These are phyloP conservation scores for Pseudomugil gertrudae DNA, from an alignment of 2,797 vertebrate species.

Conservation along the genomic window DNA sequence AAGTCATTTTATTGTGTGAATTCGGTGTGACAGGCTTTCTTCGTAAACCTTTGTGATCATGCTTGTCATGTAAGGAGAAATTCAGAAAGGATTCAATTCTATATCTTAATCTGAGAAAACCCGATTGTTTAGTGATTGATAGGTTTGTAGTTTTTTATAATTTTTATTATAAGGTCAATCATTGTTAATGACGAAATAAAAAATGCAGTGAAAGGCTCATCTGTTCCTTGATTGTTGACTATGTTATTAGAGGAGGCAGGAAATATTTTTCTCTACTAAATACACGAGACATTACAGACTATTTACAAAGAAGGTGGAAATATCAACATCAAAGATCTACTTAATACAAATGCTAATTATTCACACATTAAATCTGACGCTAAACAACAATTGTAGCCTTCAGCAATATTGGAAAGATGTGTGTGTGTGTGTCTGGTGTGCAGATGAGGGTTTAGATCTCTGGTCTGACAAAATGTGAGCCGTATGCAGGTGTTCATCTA, in stretches of 20 bases:
- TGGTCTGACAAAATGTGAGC: neutral
- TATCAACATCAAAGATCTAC: neutral
- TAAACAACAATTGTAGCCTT: neutral
- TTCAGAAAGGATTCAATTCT: constrained; percentile 20
- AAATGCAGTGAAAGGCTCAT: neutral
- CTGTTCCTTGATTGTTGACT: neutral
- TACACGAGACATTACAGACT: neutral
- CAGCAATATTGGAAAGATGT: neutral
- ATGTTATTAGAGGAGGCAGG: neutral
- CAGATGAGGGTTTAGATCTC: neutral
- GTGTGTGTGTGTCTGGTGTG: neutral
- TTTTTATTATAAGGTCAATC: neutral
- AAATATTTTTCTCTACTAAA: no score
- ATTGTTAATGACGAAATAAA: neutral
- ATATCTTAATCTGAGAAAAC: constrained; percentile 26
- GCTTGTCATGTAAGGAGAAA: constrained; percentile 23
- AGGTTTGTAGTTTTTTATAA: neutral
- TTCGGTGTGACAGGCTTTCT: constrained; percentile 34
- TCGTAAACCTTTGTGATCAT: constrained; percentile 27
- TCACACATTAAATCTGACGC: neutral
- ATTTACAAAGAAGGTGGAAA: neutral
- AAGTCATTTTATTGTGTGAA: constrained; percentile 28
- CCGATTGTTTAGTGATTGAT: constrained; percentile 12
- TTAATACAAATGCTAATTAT: neutral
- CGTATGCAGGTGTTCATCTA: neutral